Conservation (phyloP, 2,797 vertebrate species). For the Argyrosomus regius region DNA sequence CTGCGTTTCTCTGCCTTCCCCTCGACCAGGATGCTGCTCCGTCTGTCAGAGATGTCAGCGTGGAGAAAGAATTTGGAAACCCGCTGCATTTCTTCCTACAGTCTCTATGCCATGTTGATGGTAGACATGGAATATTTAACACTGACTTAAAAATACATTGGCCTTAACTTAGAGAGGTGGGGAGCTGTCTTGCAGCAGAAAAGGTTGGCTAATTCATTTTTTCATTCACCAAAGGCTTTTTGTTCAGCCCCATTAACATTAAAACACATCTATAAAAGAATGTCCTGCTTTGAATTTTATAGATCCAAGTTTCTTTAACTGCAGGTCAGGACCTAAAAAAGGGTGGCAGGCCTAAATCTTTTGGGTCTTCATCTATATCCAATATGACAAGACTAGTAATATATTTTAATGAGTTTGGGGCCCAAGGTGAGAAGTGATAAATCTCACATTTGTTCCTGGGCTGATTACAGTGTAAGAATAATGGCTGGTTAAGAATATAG, state of each 20-base stretch:
- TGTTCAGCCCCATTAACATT: slow-evolving; percentile 59
- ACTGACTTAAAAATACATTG: slow-evolving; percentile 42
- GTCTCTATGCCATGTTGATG: slow-evolving; percentile 27
- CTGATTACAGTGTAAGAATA: slow-evolving; percentile 50
- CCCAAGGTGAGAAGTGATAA: slow-evolving; percentile 54
- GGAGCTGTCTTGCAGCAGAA: slow-evolving; percentile 44
- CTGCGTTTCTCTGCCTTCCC: slow-evolving; percentile 65
- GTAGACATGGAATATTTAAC: slow-evolving; percentile 38
- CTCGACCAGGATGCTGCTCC: slow-evolving; percentile 68
- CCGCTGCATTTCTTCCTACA: slow-evolving; percentile 44
- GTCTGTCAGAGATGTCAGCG: slow-evolving; percentile 74
- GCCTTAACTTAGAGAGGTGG: slow-evolving; percentile 30
- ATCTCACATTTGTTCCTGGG: slow-evolving; percentile 48
- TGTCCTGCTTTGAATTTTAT: slow-evolving; percentile 50
- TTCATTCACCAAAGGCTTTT: slow-evolving; percentile 53
- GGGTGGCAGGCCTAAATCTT: slow-evolving; percentile 28
- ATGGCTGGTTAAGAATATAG: slow-evolving; percentile 36
- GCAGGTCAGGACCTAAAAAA: slow-evolving; percentile 42
- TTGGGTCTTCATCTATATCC: slow-evolving; percentile 51
- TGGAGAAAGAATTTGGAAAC: slow-evolving; percentile 57
- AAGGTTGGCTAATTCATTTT: slow-evolving; percentile 42
- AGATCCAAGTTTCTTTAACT: slow-evolving; percentile 50
- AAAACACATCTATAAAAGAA: slow-evolving; percentile 49
- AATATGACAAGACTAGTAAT: slow-evolving; percentile 61
- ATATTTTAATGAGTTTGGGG: slow-evolving; percentile 59